Base-by-base conservation (phyloP, 2,113 vertebrate genomes). In the Helogale parvula region DNA sequence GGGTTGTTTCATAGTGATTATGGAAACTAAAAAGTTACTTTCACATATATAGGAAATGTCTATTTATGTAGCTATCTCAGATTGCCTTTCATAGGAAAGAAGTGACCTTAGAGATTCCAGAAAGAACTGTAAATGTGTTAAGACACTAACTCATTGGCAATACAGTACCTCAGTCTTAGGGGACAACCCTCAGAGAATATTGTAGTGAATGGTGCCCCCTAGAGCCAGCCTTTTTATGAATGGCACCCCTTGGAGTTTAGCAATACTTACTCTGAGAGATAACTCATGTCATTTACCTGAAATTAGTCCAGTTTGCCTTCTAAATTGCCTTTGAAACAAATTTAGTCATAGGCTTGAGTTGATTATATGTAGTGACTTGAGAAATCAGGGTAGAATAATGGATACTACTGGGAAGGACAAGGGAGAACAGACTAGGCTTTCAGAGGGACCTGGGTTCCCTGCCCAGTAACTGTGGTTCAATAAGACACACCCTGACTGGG, bases 401-500 rank as follows among this genome's bases (percentile, higher is more conserved):
- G 38, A 80, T 65, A 57, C 35, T 90, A 16, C 63, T 52, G 35
- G 66, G 41, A 29, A 45, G 38, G 84, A 38, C n/a, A 21, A 85
- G 11, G 19, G 72, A 83, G 81, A 14, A 27, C 45, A 76, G 47
- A 5, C 52, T 33, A 23, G 35, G 14, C 45, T 94, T 94, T 90
- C 52, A 83, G 47, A 45, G 47, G 54, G 38, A 66, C 63, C 65
- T 45, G 68, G 41, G 65, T 82, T 91, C 68, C 17, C 4, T 2
- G 21, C 63, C 29, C 66, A 69, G 35, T 68, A 69, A 74, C 57
- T 74, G 7, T 19, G 74, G 82, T 92, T 96, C 92, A 76, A 47
- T 83, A 65, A 72, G 60, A 87, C 87, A 96, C 72, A 84, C 65
- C 38, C 74, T 90, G 50, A 80, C 87, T 77, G 80, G 93, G 81